phyloP scores from a whole-genome alignment of 2,797 vertebrate species.

The Anniella stebbinsi region DNA sequence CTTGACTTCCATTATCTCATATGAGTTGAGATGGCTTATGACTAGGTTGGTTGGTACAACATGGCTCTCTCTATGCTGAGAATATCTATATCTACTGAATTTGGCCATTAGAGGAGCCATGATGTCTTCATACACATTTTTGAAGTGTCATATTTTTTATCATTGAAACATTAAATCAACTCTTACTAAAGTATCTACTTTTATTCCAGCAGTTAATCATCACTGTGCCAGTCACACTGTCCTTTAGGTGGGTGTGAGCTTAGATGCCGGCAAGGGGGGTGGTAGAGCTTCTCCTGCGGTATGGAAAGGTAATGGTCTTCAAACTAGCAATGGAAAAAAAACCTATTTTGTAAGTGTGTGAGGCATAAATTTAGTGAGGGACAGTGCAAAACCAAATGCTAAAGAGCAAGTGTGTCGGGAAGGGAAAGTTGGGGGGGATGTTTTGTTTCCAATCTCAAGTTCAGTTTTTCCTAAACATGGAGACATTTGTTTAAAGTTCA shows the following conservation, averaged over 20 bases:
- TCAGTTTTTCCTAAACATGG: too few relatives aligned
- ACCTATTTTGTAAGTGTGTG: too few relatives aligned
- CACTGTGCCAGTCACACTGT: neutral
- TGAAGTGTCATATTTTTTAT: neutral
- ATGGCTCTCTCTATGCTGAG: too few relatives aligned
- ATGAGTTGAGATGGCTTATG: too few relatives aligned
- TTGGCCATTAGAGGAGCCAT: too few relatives aligned
- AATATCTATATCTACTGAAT: too few relatives aligned
- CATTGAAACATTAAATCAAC: neutral
- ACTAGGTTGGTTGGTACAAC: too few relatives aligned
- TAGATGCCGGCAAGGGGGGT: neutral
- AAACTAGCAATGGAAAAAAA: neutral
- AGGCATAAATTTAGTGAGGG: neutral
- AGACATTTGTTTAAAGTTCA: too few relatives aligned
- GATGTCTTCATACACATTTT: neutral
- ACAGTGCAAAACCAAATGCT: neutral
- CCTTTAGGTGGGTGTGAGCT: neutral
- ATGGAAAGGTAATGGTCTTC: neutral
- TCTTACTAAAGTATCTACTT: neutral
- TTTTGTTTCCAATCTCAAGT: too few relatives aligned
- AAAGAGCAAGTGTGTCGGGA: too few relatives aligned
- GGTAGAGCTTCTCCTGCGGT: neutral
- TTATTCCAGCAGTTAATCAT: neutral
- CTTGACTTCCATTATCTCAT: too few relatives aligned
- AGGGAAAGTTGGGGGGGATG: too few relatives aligned